Conservation (phyloP, 2,113 vertebrate species). For the Laticauda colubrina region DNA sequence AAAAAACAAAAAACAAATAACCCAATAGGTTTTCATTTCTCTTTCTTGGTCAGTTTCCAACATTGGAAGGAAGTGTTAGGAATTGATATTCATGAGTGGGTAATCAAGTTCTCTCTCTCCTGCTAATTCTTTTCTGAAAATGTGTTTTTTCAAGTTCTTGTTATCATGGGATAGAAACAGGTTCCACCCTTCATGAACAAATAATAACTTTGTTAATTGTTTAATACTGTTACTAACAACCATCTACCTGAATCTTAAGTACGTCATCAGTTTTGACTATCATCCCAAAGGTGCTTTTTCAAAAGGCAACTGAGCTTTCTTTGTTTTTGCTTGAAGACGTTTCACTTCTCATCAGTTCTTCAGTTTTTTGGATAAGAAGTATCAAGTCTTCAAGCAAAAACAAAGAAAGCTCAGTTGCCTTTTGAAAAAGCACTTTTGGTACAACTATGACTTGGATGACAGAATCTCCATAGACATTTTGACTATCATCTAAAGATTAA, state of each 20-base stretch:
- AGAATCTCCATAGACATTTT: not conserved
- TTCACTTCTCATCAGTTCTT: not conserved
- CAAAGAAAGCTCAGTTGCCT: not conserved
- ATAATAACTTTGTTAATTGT: not conserved
- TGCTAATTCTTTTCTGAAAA: not conserved
- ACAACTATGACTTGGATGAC: not conserved
- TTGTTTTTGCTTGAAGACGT: not conserved
- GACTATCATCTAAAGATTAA: not conserved
- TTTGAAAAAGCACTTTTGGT: not conserved
- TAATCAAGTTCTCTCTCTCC: not conserved
- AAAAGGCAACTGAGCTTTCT: not conserved
- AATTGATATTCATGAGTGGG: not conserved
- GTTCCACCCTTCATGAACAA: not conserved
- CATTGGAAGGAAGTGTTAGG: not conserved
- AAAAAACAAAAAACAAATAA: not conserved
- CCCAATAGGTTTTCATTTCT: not conserved
- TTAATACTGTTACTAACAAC: not conserved
- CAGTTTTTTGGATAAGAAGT: not conserved
- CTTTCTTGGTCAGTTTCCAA: not conserved
- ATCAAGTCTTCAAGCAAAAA: not conserved
- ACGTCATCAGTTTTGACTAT: not conserved
- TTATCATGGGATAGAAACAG: not conserved
- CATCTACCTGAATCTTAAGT: not conserved
- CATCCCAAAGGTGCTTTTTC: not conserved
- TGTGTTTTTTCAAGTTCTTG: not conserved